Evolutionary conservation across 2,797 vertebrate genomes (phyloP).

Genomic region (Phoebastria nigripes): DNA sequence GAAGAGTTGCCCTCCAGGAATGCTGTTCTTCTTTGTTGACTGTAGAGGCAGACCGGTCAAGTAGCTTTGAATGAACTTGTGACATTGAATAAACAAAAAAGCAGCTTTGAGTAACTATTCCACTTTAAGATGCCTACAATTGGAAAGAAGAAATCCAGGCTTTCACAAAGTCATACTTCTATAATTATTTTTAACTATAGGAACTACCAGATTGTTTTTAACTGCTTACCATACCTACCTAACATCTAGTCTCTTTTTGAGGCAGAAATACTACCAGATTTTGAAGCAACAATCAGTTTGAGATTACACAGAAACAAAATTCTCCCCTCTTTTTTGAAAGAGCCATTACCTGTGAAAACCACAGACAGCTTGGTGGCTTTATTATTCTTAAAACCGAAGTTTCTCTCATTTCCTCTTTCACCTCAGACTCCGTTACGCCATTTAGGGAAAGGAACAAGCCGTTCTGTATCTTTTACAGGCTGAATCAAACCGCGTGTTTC

Average conservation of each 20-base stretch:
- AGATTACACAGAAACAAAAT: neutral
- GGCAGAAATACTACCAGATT: neutral
- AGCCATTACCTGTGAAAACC: neutral
- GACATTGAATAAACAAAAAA: neutral
- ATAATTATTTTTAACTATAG: neutral
- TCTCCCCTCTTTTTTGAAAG: neutral
- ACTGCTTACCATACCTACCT: too few relatives aligned
- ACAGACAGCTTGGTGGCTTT: neutral
- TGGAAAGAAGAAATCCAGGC: neutral
- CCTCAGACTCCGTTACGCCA: fast-evolving
- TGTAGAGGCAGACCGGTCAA: neutral
- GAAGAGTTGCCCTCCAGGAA: neutral
- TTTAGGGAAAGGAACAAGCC: neutral
- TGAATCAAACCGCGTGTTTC: neutral
- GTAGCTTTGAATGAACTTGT: neutral
- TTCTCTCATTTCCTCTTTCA: neutral
- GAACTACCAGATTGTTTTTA: neutral
- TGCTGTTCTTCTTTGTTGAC: neutral
- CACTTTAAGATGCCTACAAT: too few relatives aligned
- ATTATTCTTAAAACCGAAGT: neutral
- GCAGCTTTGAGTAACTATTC: neutral
- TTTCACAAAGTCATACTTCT: neutral
- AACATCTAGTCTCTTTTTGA: neutral
- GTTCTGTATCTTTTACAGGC: neutral
- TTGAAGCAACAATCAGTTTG: neutral